Base-by-base conservation (phyloP, 2,888 invertebrate species). In the Perithous albicinctus region DNA sequence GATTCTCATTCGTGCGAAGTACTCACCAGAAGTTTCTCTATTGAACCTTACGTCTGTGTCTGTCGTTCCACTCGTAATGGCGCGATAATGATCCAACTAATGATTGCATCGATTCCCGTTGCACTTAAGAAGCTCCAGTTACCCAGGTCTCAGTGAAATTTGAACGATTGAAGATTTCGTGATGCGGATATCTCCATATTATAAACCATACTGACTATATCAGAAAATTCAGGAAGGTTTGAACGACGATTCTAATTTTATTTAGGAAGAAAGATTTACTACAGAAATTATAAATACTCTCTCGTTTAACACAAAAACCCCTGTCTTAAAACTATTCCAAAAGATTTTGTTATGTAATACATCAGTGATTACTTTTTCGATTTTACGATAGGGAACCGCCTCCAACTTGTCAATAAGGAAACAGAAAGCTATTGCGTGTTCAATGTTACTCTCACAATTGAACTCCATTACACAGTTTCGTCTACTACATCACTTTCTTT, bases 41-140 rank as follows among this genome's bases (percentile, higher is more conserved):
- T 82, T 56, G 43, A 61, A n/a, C 35, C 35, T 43, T 20, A 38
- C 56, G 69, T 64, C 64, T 43, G 64, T 48, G 51, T 72, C 61
- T 54, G 18, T 67, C n/a, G 12, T 59, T 48, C 56, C 54, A 23
- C 59, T 59, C 46, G 20, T 72, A 78, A 82, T 74, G 56, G 32
- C 48, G 38, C 59, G 78, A 82, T 82, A 82, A 82, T 69, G 73
- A 82, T 78, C 69, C 64, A 29, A 75, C 78, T 82, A 82, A 82
- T 82, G 74, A 82, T 82, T 32, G 20, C 38, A 48, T 70, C 81
- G 56, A 69, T 74, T 82, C 64, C 20, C 64, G 67, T 38, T 73
- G 43, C 61, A 77, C 78, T 78, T 35, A 56, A 18, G 63, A 54
- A 77, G 66, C 64, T 70, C 26, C 54, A 8, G 32, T 29, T 6